Evolutionary conservation across 2,113 vertebrate species (phyloP).

Genomic region (Dicrurus megarhynchus): DNA sequence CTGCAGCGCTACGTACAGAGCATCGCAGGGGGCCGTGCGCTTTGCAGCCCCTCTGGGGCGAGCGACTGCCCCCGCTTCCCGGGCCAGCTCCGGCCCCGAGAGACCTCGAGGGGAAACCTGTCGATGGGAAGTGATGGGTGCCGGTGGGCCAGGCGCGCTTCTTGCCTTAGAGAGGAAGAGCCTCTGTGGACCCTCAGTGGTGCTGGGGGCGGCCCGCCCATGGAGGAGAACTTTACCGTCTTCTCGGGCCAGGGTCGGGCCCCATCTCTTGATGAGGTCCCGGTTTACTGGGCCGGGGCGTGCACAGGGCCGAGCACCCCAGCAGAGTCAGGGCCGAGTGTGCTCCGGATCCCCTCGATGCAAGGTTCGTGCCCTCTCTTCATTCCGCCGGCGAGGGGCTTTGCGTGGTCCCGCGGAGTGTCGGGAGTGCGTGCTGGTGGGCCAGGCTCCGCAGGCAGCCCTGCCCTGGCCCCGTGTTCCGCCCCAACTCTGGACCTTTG

Average conservation of each 20-base stretch:
- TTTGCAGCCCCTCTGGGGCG: not conserved
- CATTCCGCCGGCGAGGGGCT: too few relatives aligned
- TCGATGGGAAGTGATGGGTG: not conserved
- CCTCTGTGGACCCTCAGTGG: too few relatives aligned
- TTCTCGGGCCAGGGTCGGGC: not conserved
- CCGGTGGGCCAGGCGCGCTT: not conserved
- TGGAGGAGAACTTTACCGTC: too few relatives aligned
- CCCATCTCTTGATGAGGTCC: not conserved
- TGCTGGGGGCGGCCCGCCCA: fast-evolving
- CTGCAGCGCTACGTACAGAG: fast-evolving
- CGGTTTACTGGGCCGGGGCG: fast-evolving
- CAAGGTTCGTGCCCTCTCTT: fast-evolving
- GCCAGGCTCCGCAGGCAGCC: not conserved
- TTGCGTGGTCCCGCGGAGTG: not conserved
- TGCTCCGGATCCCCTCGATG: not conserved
- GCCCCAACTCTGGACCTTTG: not conserved
- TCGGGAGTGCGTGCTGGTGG: not conserved
- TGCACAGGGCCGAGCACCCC: not conserved
- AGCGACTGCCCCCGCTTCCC: not conserved
- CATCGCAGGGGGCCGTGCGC: not conserved
- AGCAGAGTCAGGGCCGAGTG: not conserved
- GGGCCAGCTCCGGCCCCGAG: not conserved
- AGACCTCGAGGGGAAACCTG: not conserved
- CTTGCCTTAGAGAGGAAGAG: not conserved
- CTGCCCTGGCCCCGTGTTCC: not conserved